Conservation (phyloP, 2,113 vertebrate species). For the Cairina moschata region DNA sequence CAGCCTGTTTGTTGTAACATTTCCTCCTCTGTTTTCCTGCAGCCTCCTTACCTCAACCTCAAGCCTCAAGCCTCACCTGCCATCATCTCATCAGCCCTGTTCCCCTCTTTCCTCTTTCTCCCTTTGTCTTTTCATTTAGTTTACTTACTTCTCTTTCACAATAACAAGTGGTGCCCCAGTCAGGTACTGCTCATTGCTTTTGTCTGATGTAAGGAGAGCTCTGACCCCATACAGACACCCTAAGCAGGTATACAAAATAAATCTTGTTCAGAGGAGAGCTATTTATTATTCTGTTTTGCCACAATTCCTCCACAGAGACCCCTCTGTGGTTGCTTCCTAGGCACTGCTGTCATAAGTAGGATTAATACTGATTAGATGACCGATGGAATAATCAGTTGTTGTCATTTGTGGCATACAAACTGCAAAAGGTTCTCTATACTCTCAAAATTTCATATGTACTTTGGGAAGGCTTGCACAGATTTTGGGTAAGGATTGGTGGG, state of each 20-base stretch:
- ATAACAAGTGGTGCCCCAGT: neutral
- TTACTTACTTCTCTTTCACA: neutral
- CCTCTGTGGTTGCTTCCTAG: neutral
- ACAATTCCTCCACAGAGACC: neutral
- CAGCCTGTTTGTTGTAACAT: accelerated
- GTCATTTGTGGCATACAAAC: neutral
- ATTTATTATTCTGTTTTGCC: neutral
- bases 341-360: neutral
- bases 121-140: neutral
- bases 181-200: neutral
- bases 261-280: accelerated
- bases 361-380: neutral
- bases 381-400: neutral
- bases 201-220: neutral
- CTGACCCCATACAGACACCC: neutral
- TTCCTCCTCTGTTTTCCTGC: neutral
- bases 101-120: neutral
- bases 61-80: neutral
- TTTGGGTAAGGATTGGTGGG: neutral
- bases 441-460: neutral
- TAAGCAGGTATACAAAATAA: neutral
- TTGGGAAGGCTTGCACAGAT: neutral
- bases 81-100: neutral
- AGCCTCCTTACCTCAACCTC: neutral
- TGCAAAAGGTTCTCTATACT: neutral